Base-by-base conservation (phyloP, 2,113 vertebrate species). In the Pagrus major region DNA sequence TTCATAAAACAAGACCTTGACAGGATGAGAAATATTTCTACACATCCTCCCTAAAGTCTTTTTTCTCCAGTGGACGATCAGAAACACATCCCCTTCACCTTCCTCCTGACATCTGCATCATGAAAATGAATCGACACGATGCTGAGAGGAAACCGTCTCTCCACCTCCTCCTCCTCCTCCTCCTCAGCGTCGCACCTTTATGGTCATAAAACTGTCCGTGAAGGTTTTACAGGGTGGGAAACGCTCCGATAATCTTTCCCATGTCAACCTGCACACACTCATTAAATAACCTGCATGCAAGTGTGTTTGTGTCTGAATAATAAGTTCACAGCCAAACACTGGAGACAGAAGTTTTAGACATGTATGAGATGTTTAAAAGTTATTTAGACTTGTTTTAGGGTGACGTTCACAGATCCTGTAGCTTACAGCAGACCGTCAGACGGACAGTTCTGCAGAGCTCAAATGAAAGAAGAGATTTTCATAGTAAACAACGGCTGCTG, bases 191-290 rank as follows among this genome's bases (percentile, higher is more conserved):
- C 9, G 20, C 72, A 56, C 58, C 79, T 60, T 54, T 20, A 59
- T 1, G 49, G 35, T 60, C 78, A 16, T 84, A 27, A 82, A 86
- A 51, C 42, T 64, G 71, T 63, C 66, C 16, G 6, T 52, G 49
- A 35, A 66, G 31, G 21, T 80, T 80, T 81, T 66, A 81, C 65
- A 6, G 33, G 23, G 10, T 41, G 69, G 56, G 69, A 71, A 75
- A 20, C 2, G 20, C 56, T 76, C 56, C 11, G 14, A 71, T 75
- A 85, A 88, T 83, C 20, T 1, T n/a, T 41, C 8, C 18, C 52
- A 33, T 31, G 8, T 27, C 49, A 6, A 9, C 54, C 76, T 39
- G 35, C 25, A 42, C 51, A n/a, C 21, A 1, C 29, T 12, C 37
- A 21, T 39, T 4, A 4, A 41, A 16, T 29, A 16, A 52, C 5